Evolutionary conservation across 2,113 vertebrate genomes (phyloP).

Genomic region (Labeo rohita): DNA sequence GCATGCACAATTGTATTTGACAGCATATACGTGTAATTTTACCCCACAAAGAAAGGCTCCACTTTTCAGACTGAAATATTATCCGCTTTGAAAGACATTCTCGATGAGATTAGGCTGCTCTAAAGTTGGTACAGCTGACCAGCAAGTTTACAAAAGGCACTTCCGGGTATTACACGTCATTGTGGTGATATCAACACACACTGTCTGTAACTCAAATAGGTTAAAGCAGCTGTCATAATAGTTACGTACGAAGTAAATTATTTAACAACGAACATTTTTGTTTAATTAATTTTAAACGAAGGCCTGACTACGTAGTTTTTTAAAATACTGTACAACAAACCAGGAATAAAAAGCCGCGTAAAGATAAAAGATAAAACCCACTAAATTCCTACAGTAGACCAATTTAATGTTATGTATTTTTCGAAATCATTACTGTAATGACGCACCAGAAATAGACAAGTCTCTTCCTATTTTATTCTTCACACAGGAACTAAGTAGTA

Average conservation of each 20-base stretch:
- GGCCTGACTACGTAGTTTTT: not conserved
- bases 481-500: not conserved
- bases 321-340: not conserved
- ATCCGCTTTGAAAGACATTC: slow-evolving; percentile 2
- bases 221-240: not conserved
- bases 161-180: slow-evolving; percentile 40
- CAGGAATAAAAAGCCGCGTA: not conserved
- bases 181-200: not conserved
- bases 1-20: not conserved
- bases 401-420: not conserved
- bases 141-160: slow-evolving; percentile 48
- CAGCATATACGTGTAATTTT: not conserved
- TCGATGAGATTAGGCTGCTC: not conserved
- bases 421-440: not conserved
- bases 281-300: not conserved
- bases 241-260: not conserved
- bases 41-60: not conserved
- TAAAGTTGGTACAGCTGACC: slow-evolving; percentile 15
- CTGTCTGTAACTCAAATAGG: not conserved
- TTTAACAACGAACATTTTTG: not conserved
- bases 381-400: not conserved
- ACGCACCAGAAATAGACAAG: not conserved
- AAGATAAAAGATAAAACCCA: not conserved
- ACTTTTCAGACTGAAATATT: not conserved
- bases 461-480: not conserved